These are phyloP conservation scores for Catharus minimus DNA, from an alignment of 2,113 vertebrate genomes.

Conservation along the genomic window DNA sequence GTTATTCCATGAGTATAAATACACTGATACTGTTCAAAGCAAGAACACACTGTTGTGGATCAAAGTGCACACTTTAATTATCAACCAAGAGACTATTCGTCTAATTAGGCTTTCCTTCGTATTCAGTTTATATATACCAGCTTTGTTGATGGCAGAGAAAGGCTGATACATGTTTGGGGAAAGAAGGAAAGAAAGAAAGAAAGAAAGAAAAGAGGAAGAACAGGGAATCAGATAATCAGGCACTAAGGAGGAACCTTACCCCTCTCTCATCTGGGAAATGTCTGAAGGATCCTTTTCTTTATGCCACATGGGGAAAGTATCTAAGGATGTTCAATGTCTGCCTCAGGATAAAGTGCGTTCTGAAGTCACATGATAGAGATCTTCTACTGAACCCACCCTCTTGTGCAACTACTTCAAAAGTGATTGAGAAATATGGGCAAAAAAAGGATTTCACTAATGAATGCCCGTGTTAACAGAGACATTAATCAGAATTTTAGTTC, in stretches of 20 bases:
- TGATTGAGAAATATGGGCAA: constrained; percentile 24
- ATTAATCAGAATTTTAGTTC: constrained; percentile 30
- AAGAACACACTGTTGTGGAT: not conserved
- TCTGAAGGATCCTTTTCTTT: not conserved
- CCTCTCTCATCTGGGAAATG: not conserved
- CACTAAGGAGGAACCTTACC: not conserved
- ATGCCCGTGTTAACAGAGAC: not conserved
- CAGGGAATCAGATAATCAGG: not conserved
- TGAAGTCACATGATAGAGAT: not conserved
- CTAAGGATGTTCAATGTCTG: not conserved
- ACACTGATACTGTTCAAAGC: not conserved
- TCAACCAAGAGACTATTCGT: not conserved
- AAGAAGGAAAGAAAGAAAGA: rapidly evolving
- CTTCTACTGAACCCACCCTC: not conserved
- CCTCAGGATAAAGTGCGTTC: not conserved
- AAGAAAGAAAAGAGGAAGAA: not conserved
- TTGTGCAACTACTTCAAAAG: constrained; percentile 1
- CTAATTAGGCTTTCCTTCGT: not conserved
- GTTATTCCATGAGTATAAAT: not conserved
- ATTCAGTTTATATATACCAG: not conserved
- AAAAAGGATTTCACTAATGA: constrained; percentile 37
- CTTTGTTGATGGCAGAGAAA: not conserved
- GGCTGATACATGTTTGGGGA: rapidly evolving
- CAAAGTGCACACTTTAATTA: not conserved
- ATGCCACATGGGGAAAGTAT: not conserved